Evolutionary conservation across 1,140 invertebrate genomes (phyloP).

Genomic region (Atta texana): DNA sequence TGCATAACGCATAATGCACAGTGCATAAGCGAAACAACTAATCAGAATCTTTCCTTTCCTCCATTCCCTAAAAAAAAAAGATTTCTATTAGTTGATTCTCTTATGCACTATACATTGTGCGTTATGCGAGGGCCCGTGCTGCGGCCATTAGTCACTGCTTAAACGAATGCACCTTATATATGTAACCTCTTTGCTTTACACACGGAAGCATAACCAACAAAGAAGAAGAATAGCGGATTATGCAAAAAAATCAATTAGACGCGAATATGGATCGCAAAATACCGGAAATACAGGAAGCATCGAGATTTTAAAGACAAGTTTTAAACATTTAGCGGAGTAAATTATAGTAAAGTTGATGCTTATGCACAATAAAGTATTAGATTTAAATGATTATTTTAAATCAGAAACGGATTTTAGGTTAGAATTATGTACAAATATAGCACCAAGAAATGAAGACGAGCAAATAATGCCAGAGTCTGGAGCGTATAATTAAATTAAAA

Average conservation of each 20-base stretch:
- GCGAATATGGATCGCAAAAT: constrained; percentile 91
- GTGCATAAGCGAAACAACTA: no score
- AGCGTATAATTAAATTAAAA: constrained; percentile 87
- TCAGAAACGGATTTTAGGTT: constrained; percentile 85
- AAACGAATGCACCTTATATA: no score
- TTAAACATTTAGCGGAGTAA: constrained; percentile 87
- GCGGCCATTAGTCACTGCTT: no score
- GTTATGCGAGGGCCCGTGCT: no score
- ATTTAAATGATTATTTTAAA: neutral
- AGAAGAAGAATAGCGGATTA: no score
- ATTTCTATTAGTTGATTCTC: no score
- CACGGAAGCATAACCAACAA: no score
- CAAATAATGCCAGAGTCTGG: constrained; percentile 89
- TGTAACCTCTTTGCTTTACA: no score
- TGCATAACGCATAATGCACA: no score
- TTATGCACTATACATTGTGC: no score
- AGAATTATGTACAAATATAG: constrained; percentile 89
- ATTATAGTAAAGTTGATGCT: constrained; percentile 32
- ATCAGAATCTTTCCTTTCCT: no score
- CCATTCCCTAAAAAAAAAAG: no score
- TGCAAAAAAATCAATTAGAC: neutral
- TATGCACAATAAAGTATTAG: neutral
- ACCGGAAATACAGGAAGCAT: constrained; percentile 91
- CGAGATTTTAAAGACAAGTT: constrained; percentile 90
- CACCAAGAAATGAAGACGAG: constrained; percentile 88